Evolutionary conservation across 2,113 vertebrate genomes (phyloP).

Genomic region (Manacus vitellinus): DNA sequence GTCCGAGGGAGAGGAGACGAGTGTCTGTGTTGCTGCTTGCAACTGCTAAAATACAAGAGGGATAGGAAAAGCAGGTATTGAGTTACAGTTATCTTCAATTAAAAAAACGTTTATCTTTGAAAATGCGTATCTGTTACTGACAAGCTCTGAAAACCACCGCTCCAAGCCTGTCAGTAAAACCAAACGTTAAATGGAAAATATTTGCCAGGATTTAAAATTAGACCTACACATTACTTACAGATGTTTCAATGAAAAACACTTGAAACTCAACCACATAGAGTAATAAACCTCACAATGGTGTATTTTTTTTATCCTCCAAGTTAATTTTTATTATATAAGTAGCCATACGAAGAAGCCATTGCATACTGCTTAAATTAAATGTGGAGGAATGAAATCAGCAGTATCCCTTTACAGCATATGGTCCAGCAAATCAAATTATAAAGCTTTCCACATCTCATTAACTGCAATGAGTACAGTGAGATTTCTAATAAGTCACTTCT

Average conservation of each 20-base stretch:
- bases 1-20: not conserved
- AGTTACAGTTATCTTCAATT: slow-evolving; percentile 70
- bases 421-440: slow-evolving; percentile 87
- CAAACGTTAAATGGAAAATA: slow-evolving; percentile 85
- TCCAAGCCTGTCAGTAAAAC: slow-evolving; percentile 77
- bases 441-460: slow-evolving; percentile 89
- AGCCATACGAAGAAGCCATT: slow-evolving; percentile 86
- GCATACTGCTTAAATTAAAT: slow-evolving; percentile 87
- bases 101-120: slow-evolving; percentile 57
- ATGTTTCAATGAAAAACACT: slow-evolving; percentile 87
- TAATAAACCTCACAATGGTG: slow-evolving; percentile 90
- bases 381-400: slow-evolving; percentile 85
- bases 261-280: slow-evolving; percentile 88
- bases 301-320: slow-evolving; percentile 81
- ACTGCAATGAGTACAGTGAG: slow-evolving; percentile 85
- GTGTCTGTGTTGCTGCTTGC: not conserved
- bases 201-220: slow-evolving; percentile 87
- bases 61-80: slow-evolving; percentile 39
- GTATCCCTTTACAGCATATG: slow-evolving; percentile 84
- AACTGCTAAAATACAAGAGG: not conserved
- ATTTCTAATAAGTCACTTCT: slow-evolving; percentile 84
- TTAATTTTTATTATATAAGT: slow-evolving; percentile 93
- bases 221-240: slow-evolving; percentile 90
- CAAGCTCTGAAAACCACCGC: slow-evolving; percentile 68
- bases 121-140: slow-evolving; percentile 71